Conservation (phyloP, 2,888 invertebrate species). For the Drosophila antonietae region DNA sequence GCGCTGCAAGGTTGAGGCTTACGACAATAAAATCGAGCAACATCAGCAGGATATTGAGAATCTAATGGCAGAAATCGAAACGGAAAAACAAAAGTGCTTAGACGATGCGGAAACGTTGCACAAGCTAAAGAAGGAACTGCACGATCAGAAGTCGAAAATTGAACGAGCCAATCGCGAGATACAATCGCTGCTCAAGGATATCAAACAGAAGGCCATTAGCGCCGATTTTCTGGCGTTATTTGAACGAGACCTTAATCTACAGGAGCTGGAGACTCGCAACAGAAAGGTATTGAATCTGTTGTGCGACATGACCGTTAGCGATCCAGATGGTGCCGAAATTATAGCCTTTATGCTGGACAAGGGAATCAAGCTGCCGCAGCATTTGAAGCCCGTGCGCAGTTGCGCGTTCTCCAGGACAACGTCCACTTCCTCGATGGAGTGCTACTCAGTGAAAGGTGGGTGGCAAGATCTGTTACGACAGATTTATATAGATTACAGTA, state of each 20-base stretch:
- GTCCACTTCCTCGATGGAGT: slow-evolving; percentile 68
- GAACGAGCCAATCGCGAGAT: slow-evolving; percentile 83
- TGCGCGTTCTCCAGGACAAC: slow-evolving; percentile 79
- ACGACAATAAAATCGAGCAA: slow-evolving; percentile 68
- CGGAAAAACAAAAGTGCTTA: slow-evolving; percentile 57
- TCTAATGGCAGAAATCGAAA: slow-evolving; percentile 65
- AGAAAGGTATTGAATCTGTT: slow-evolving; percentile 86
- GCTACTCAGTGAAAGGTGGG: slow-evolving; percentile 65
- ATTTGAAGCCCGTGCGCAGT: slow-evolving; percentile 71
- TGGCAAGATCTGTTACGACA: too few species aligned
- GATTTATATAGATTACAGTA: background rate
- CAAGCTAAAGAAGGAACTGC: slow-evolving; percentile 82
- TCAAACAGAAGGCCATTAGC: slow-evolving; percentile 75
- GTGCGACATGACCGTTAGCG: slow-evolving; percentile 85
- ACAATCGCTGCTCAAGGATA: slow-evolving; percentile 71
- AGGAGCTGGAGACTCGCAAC: slow-evolving; percentile 87
- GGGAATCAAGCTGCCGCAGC: slow-evolving; percentile 82
- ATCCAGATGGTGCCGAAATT: slow-evolving; percentile 77
- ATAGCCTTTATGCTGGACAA: slow-evolving; percentile 78
- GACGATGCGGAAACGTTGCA: slow-evolving; percentile 78
- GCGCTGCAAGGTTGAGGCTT: slow-evolving; percentile 67
- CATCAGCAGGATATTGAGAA: slow-evolving; percentile 64
- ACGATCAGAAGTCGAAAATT: slow-evolving; percentile 82
- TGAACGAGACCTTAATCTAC: slow-evolving; percentile 86
- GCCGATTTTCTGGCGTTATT: slow-evolving; percentile 70